Evolutionary conservation across 2,797 vertebrate species (phyloP).

Genomic region (Chanos chanos): DNA sequence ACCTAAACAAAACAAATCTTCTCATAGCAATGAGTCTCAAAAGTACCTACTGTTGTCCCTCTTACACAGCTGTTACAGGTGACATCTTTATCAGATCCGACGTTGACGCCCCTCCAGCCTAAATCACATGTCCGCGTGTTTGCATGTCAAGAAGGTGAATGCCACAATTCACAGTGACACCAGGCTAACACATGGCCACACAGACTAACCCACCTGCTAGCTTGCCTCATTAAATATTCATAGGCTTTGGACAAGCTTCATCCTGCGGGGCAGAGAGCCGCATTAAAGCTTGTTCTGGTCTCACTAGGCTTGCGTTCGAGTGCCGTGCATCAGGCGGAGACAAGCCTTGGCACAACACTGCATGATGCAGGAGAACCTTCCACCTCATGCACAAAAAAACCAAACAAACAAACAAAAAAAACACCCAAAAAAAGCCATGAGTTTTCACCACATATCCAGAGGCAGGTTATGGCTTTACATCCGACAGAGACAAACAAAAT

Average conservation of each 20-base stretch:
- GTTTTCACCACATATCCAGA: neutral
- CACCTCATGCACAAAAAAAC: neutral
- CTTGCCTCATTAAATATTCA: constrained; percentile 54
- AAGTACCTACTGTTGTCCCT: neutral
- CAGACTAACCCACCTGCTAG: constrained; percentile 43
- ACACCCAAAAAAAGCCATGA: neutral
- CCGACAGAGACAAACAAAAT: constrained; percentile 4
- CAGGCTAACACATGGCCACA: constrained; percentile 10
- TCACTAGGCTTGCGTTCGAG: neutral
- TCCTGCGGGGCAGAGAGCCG: constrained; percentile 43
- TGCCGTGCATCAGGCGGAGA: neutral
- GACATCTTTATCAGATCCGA: constrained; percentile 14
- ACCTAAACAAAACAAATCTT: neutral
- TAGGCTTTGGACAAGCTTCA: constrained; percentile 38
- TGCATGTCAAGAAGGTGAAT: constrained; percentile 16
- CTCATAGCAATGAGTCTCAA: too few relatives aligned
- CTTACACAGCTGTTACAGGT: neutral
- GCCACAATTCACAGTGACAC: constrained; percentile 9
- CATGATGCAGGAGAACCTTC: neutral
- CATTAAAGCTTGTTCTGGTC: constrained; percentile 37
- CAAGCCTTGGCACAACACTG: neutral
- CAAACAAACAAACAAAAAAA: neutral
- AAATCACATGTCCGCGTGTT: neutral
- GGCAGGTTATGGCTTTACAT: neutral
- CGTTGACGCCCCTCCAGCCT: neutral